phyloP scores from a whole-genome alignment of 2,888 invertebrate species.

The Cantharis rustica region DNA sequence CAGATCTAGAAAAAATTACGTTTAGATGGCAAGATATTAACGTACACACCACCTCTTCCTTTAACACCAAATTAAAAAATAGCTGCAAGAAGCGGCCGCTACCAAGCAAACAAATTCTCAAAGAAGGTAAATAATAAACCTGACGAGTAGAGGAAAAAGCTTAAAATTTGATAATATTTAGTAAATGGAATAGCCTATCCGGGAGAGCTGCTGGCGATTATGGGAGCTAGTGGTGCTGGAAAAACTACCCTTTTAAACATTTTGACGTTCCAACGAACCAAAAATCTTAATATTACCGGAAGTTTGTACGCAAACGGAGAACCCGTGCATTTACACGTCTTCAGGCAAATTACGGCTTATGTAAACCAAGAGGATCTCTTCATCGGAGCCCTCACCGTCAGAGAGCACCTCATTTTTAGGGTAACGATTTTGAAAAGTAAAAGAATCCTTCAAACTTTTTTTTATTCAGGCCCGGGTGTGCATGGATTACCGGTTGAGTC shows the following conservation, averaged over 20 bases:
- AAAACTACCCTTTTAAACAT: slow-evolving; percentile 94
- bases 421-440: slow-evolving; percentile 51
- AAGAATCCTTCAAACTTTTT: slow-evolving; percentile 39
- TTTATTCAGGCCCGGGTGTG: slow-evolving; percentile 73
- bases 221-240: slow-evolving; percentile 92
- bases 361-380: slow-evolving; percentile 95
- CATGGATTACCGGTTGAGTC: slow-evolving; percentile 79
- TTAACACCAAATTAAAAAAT: not conserved
- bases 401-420: slow-evolving; percentile 88
- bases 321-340: slow-evolving; percentile 72
- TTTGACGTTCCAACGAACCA: slow-evolving; percentile 78
- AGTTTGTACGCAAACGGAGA: slow-evolving; percentile 73
- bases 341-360: slow-evolving; percentile 78
- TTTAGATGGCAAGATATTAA: slow-evolving; percentile 78
- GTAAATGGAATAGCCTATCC: slow-evolving; percentile 84
- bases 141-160: not conserved
- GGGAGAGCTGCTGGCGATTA: slow-evolving; percentile 83
- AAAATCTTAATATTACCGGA: slow-evolving; percentile 68
- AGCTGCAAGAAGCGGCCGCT: slow-evolving; percentile 29
- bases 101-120: slow-evolving; percentile 73
- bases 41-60: slow-evolving; percentile 65
- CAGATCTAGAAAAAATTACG: slow-evolving; percentile 14
- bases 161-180: slow-evolving; percentile 48
- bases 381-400: slow-evolving; percentile 86
- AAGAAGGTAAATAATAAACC: slow-evolving; percentile 63